Base-by-base conservation (phyloP, 2,113 vertebrate species). In the Pelobates fuscus region DNA sequence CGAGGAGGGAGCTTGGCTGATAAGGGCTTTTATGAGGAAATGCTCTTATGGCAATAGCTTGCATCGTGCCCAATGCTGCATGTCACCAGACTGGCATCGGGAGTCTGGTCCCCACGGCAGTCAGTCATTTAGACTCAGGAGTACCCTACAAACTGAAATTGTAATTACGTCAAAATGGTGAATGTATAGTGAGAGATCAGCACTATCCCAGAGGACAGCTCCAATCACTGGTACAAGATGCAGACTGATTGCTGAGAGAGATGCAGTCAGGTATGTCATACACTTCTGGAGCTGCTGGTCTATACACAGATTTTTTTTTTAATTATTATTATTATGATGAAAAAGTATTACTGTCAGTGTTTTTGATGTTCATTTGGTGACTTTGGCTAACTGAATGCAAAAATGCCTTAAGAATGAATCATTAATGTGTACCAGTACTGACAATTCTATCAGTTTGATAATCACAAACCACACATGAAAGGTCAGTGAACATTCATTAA, bases 181-280 rank as follows among this genome's bases (percentile, higher is more conserved):
- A 43, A 72, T 32, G 26, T 24, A 43, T 8, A 58, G 55, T 14
- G 23, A 60, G 43, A 23, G n/a, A 20, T 55, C n/a, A 73, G 71
- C 59, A 73, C 41, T 32, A 7, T 11, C 43, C 25, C 41, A 21
- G 46, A 41, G 71, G 23, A 27, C 30, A 74, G 46, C 61, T 65
- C 29, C 49, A 20, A 5, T 54, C 46, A 55, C 30, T 27, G 14
- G 5, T 29, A 24, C 14, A 44, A 44, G 25, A 32, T 57, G 46
- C 24, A 21, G 60, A 14, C 52, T 43, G 32, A 49, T 29, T 70
- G 6, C 67, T 68, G 27, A 15, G 14, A n/a, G 26, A 55, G 37
- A 41, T 61, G 59, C 59, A 29, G 10, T 18, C 8, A 32, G 59
- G 63, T 66, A 66, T 15, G 8, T 44, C 23, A 25, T 24, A 26